Evolutionary conservation across 2,888 invertebrate genomes (phyloP).

Genomic region (Phortica okadai): DNA sequence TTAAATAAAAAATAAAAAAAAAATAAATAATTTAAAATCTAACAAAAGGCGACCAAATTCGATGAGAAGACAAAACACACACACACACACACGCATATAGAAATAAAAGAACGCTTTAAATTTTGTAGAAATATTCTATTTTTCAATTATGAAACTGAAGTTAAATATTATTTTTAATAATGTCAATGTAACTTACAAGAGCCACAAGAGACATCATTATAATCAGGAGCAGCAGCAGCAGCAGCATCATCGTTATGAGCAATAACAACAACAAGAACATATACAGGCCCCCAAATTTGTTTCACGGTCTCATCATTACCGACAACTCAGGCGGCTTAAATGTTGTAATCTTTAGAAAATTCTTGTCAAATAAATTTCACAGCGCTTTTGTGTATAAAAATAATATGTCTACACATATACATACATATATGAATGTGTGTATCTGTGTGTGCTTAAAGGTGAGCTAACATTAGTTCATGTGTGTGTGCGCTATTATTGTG

Average conservation of each 20-base stretch:
- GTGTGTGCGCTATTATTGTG: no score
- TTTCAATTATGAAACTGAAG: no score
- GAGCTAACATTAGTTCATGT: no score
- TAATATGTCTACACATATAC: neutral
- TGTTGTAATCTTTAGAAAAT: no score
- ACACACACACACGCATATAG: constrained; percentile 21
- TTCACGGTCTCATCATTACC: no score
- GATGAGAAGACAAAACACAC: neutral
- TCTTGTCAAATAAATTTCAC: neutral
- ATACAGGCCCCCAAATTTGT: neutral
- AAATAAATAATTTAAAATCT: neutral
- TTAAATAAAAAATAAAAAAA: constrained; percentile 29
- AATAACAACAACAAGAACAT: neutral
- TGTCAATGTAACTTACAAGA: neutral
- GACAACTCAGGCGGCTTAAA: no score
- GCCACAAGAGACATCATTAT: neutral
- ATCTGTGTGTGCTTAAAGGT: neutral
- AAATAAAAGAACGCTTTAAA: no score
- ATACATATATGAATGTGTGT: neutral
- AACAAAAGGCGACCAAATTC: no score
- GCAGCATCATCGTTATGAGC: neutral
- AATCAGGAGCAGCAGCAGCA: no score
- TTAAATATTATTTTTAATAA: no score
- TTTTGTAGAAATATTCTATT: no score
- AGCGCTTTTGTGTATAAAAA: neutral